These are phyloP conservation scores for Microplitis mediator DNA, from an alignment of 1,140 invertebrate genomes.

Conservation along the genomic window DNA sequence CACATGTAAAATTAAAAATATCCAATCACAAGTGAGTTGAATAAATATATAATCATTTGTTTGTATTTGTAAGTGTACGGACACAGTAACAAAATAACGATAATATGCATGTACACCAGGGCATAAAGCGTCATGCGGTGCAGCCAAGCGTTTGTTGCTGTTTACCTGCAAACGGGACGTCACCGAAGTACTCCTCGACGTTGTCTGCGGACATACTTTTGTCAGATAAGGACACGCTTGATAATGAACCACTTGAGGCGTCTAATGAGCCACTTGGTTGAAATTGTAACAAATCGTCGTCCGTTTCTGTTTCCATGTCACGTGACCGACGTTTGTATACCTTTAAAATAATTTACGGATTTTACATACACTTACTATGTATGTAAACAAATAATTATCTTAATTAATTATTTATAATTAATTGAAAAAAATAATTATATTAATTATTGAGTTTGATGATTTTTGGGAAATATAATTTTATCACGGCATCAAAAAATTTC, in stretches of 20 bases:
- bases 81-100: conserved; percentile 56
- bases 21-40: too few species aligned
- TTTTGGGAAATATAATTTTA: too few species aligned
- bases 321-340: conserved; percentile 80
- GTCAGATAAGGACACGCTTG: conserved; percentile 73
- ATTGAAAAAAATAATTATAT: too few species aligned
- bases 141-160: conserved; percentile 63
- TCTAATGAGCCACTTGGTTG: conserved; percentile 62
- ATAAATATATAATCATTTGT: conserved; percentile 31
- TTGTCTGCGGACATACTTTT: conserved; percentile 82
- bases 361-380: not conserved
- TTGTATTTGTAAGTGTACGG: conserved; percentile 34
- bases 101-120: conserved; percentile 61
- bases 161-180: conserved; percentile 87
- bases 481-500: too few species aligned
- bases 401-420: not conserved
- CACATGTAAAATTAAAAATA: too few species aligned
- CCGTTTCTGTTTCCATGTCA: conserved; percentile 79
- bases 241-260: conserved; percentile 68
- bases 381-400: not conserved
- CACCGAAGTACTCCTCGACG: conserved; percentile 84
- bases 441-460: too few species aligned
- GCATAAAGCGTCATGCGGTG: conserved; percentile 63
- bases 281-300: conserved; percentile 69
- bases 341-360: conserved; percentile 54